Base-by-base conservation (phyloP, 2,888 invertebrate species). In the Xylocampa areola region DNA sequence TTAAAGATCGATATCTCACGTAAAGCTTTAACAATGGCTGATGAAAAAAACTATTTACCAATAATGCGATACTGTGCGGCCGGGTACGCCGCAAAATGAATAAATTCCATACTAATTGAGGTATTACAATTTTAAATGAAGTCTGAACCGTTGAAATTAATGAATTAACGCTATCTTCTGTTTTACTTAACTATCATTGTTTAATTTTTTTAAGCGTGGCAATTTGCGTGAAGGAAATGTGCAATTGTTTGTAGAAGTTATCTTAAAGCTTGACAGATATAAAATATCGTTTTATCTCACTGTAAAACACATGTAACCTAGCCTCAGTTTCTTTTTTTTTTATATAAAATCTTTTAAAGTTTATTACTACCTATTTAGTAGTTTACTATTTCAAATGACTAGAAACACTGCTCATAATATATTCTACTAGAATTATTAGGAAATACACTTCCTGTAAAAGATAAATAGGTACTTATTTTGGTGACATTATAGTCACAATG, bases 61-160 rank as follows among this genome's bases (percentile, higher is more conserved):
- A 50, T 54, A 54, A 44, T 36, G 16, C 35, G 16, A 39, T 60
- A 50, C 23, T 35, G 7, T 10, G 33, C 21, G 25, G 16, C 10
- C 23, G 23, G 21, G 6, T 17, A 36, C 17, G 41, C 16, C 25
- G 13, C 35, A 5, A 27, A 52, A 48, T 45, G 71, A 55, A 71
- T 71, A 73, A 65, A 68, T 62, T 67, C 37, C 62, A 67, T 74
- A 59, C 29, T 40, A 63, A 73, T 51, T 3, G 10, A 29, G 35
- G 13, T 36, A 74, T 74, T 76, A 61, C 19, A 71, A 71, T 61
- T 68, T 53, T 32, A 68, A 68, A 69, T 73, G 16, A 1, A 44
- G 32, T 32, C 32, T 21, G 33, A 27, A 47, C 63, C 33, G 68
- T 50, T 72, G 14, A 29, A 52, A 35, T 19, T 33, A 36, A 11